Conservation (phyloP, 2,113 vertebrate genomes). For the Sylvilagus bachmani region DNA sequence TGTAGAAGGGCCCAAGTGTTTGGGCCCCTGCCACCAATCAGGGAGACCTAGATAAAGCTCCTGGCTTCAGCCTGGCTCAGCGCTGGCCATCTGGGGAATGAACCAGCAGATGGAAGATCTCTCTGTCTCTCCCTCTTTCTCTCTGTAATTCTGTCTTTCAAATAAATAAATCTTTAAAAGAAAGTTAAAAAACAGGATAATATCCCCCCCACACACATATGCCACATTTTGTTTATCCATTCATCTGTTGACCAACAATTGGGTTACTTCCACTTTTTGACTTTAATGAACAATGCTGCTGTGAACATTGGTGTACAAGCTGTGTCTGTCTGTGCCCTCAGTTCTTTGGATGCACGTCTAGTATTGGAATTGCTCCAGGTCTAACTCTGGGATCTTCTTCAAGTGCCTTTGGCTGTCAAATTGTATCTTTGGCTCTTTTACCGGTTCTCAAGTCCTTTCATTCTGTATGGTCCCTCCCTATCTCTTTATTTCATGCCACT, state of each 20-base stretch:
- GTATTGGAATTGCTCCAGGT: background rate
- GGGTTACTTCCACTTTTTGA: background rate
- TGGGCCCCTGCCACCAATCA: too few species aligned
- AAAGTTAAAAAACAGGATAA: background rate
- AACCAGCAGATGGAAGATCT: too few species aligned
- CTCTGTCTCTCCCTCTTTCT: too few species aligned
- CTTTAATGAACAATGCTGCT: background rate
- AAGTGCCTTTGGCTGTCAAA: background rate
- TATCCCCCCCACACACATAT: background rate
- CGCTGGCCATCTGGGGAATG: too few species aligned
- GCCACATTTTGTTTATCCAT: background rate
- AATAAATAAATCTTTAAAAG: too few species aligned
- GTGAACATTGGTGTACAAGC: background rate
- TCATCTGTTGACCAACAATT: background rate
- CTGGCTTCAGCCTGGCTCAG: too few species aligned
- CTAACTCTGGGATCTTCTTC: background rate
- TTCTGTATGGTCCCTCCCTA: background rate
- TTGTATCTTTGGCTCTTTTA: background rate
- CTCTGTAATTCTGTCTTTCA: too few species aligned
- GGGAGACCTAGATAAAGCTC: too few species aligned
- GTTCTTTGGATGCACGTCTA: background rate
- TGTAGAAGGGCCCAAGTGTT: too few species aligned
- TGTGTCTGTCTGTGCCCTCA: background rate
- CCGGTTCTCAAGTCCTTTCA: constrained; percentile 22
- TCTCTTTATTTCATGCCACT: background rate